Evolutionary conservation across 2,113 vertebrate species (phyloP).

Genomic region (Cyrtonyx montezumae): DNA sequence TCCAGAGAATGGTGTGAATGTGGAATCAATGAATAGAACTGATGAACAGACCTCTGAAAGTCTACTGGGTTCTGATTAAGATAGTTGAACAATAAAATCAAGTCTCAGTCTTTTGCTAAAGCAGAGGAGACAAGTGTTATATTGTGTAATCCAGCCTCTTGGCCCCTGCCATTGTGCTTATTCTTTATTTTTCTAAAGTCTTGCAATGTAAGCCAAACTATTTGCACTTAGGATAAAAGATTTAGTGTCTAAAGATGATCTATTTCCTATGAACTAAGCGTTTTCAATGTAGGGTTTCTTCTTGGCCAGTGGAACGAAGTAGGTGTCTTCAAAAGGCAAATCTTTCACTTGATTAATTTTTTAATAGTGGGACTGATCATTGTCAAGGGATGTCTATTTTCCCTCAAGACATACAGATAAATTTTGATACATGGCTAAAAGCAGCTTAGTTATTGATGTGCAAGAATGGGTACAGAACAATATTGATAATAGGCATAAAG

Average conservation of each 20-base stretch:
- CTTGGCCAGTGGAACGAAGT: background rate
- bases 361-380: background rate
- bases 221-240: background rate
- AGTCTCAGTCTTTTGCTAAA: background rate
- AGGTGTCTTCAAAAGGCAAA: background rate
- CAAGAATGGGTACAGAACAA: background rate
- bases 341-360: background rate
- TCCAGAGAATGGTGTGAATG: background rate
- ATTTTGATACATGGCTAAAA: background rate
- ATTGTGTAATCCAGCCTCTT: background rate
- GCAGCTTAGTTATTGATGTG: accelerated
- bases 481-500: background rate
- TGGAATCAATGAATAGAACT: background rate
- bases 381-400: background rate
- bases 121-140: background rate
- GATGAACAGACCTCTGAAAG: background rate
- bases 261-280: background rate
- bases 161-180: background rate
- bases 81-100: background rate
- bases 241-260: background rate
- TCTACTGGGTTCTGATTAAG: background rate
- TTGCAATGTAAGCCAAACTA: background rate
- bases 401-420: background rate
- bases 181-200: background rate
- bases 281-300: background rate